Evolutionary conservation across 2,797 vertebrate genomes (phyloP).

Genomic region (Zenarchopterus dispar): DNA sequence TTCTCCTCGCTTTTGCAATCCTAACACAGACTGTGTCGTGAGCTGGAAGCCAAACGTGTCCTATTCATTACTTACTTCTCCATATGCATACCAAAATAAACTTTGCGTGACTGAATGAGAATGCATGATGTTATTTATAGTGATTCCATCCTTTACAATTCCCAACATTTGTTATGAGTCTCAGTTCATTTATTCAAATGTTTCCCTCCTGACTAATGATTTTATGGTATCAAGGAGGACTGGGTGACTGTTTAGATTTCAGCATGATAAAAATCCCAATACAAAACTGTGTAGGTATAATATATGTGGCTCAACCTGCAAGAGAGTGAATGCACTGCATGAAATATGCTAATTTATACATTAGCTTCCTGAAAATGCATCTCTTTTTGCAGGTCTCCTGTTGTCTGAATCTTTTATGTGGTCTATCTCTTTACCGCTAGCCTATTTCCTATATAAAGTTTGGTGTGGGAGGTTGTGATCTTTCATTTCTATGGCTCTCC

Average conservation of each 20-base stretch:
- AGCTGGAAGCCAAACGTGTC: slow-evolving; percentile 33
- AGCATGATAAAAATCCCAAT: background rate
- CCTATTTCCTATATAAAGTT: slow-evolving; percentile 48
- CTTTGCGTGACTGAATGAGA: background rate
- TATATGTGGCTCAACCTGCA: slow-evolving; percentile 6
- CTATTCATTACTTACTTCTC: slow-evolving; percentile 12
- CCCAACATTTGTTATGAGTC: background rate
- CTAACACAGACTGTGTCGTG: slow-evolving; percentile 25
- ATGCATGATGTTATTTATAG: background rate
- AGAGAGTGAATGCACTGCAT: background rate
- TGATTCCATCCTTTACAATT: background rate
- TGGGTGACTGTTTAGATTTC: background rate
- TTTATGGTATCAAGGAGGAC: background rate
- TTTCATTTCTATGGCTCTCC: slow-evolving; percentile 51
- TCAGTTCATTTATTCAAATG: background rate
- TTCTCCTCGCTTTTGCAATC: slow-evolving; percentile 29
- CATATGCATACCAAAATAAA: background rate
- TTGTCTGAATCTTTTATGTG: slow-evolving; percentile 44
- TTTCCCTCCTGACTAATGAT: background rate
- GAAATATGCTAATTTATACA: slow-evolving; percentile 13
- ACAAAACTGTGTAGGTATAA: background rate
- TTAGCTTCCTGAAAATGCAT: slow-evolving; percentile 33
- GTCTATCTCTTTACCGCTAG: slow-evolving; percentile 49
- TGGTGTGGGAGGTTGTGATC: slow-evolving; percentile 51
- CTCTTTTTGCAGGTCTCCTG: slow-evolving; percentile 16